These are phyloP conservation scores for Tauraco erythrolophus DNA, from an alignment of 2,113 vertebrate genomes.

Conservation along the genomic window DNA sequence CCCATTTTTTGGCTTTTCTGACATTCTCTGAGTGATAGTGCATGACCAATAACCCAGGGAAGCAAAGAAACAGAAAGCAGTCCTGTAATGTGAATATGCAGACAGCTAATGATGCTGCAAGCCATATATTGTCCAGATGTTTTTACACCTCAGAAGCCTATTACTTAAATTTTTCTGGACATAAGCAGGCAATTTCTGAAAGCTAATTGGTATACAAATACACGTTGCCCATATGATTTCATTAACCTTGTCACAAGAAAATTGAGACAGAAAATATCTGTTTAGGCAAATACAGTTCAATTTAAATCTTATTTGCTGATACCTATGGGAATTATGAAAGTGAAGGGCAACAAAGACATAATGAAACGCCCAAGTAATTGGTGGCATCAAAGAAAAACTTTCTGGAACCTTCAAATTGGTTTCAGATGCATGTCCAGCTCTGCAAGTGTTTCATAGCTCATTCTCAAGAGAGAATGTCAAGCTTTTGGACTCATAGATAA, in stretches of 20 bases:
- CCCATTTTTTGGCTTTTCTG: not conserved
- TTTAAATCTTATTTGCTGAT: constrained; percentile 26
- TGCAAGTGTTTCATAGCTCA: not conserved
- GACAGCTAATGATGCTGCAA: not conserved
- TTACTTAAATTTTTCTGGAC: not conserved
- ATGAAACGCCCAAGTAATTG: constrained; percentile 4
- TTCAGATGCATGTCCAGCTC: not conserved
- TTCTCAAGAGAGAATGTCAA: not conserved
- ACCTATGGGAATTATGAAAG: not conserved
- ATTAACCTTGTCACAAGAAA: constrained; percentile 22
- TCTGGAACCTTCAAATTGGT: constrained; percentile 2
- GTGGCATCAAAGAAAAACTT: not conserved
- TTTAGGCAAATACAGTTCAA: constrained; percentile 35
- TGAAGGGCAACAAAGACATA: not conserved
- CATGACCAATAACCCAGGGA: not conserved
- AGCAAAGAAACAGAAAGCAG: not conserved
- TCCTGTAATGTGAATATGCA: not conserved
- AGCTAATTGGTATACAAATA: not conserved
- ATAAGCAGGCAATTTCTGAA: not conserved
- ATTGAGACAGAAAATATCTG: constrained; percentile 45
- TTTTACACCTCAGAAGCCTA: not conserved
- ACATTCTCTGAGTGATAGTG: not conserved
- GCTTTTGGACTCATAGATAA: not conserved
- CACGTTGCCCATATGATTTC: not conserved
- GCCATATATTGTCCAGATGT: not conserved